Evolutionary conservation across 1,140 invertebrate species (phyloP), one percentile per base, ranked within the genome.

Genomic region (Elysia chlorotica): DNA sequence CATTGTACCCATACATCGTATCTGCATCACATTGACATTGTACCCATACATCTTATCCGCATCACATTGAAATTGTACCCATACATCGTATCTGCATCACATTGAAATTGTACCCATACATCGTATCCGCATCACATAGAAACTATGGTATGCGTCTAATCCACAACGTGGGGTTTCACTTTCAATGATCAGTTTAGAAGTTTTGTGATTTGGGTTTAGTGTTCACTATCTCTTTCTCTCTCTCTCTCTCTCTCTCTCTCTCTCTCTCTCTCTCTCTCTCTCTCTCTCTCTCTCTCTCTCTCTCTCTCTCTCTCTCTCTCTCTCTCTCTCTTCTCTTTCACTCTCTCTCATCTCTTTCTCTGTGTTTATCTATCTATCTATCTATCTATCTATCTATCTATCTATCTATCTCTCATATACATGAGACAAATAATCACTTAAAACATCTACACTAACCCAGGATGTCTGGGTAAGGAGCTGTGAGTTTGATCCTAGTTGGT

Each of bases 241-340:
- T 66, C 31, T 66, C 65, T 66, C 65, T 66, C 65, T 68, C 48
- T 53, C 48, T 53, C 38, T 68, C 21, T 54, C 66, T 68, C 48
- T 68, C 48, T 66, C 65, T 38, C 31, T 37, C 31, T 57, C 28
- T 33, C 54, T 57, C 67, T 69, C 67, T 69, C 67, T 56, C 28
- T 57, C 41, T 69, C 65, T 56, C 17, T 57, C 21, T 56, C 36
- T 31, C 0, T 66, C 35, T 23, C 0, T 36, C 35, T n/a, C 0
- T 35, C 14, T 35, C 0, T 35, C 65, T 37, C 1, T 37, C 65
- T n/a, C 0, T n/a, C 35, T 66, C 2, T 38, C 30, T n/a, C 35
- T 36, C 65, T 35, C 35, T n/a, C 10, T n/a, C 17, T 2, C n/a
- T 37, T 35, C 14, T 23, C 17, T 28, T 35, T 23, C n/a, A 14